These are phyloP conservation scores for Chiloscyllium plagiosum DNA, from an alignment of 2,113 vertebrate genomes.

Conservation along the genomic window DNA sequence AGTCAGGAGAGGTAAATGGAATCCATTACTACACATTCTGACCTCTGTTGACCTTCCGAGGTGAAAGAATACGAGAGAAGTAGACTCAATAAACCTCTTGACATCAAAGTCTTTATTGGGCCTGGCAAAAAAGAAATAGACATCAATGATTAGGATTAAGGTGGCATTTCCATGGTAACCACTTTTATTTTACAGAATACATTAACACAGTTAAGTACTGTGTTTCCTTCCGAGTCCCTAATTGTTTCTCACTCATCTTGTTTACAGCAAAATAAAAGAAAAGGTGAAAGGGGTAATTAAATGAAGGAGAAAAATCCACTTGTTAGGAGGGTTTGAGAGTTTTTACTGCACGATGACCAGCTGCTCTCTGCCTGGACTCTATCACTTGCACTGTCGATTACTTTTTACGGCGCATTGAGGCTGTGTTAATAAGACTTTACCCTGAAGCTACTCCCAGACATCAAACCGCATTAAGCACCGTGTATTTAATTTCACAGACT, in stretches of 20 bases:
- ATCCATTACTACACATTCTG: background rate
- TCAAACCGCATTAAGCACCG: background rate
- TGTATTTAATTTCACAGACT: slow-evolving; percentile 14
- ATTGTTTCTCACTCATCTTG: slow-evolving; percentile 22
- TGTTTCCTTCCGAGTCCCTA: background rate
- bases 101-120: slow-evolving; percentile 30
- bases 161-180: slow-evolving; percentile 20
- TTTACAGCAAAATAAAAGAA: background rate
- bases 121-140: background rate
- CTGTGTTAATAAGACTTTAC: background rate
- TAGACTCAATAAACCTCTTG: slow-evolving; percentile 14
- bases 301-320: background rate
- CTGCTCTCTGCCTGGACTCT: background rate
- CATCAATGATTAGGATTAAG: slow-evolving; percentile 11
- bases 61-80: slow-evolving; percentile 9
- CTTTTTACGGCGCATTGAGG: background rate
- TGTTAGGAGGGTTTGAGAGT: background rate
- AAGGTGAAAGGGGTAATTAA: background rate
- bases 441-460: background rate
- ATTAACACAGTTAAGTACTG: background rate
- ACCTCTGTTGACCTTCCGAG: background rate
- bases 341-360: background rate
- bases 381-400: background rate
- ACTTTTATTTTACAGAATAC: slow-evolving; percentile 5
- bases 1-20: background rate